Evolutionary conservation across 2,888 invertebrate species (phyloP).

Genomic region (Erebia palarica): DNA sequence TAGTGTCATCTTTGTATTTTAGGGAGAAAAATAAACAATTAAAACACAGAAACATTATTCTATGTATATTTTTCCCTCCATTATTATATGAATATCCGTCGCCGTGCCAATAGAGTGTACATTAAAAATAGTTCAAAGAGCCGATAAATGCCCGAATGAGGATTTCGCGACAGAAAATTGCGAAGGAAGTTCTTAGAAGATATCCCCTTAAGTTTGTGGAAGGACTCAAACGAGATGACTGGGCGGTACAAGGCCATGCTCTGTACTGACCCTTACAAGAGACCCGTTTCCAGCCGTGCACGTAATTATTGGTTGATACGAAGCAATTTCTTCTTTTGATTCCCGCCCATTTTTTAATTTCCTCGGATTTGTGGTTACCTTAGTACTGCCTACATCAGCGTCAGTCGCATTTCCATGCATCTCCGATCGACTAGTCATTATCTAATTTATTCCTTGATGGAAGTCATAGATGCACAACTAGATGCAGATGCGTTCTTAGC

Average conservation of each 20-base stretch:
- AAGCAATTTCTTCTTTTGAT: background rate
- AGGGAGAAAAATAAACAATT: background rate
- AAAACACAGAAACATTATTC: background rate
- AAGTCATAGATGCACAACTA: conserved; percentile 47
- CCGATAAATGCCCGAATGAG: too few relatives aligned
- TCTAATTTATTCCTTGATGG: conserved; percentile 65
- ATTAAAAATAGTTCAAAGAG: too few relatives aligned
- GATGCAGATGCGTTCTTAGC: conserved; percentile 24
- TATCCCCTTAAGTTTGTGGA: too few relatives aligned
- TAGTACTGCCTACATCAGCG: conserved; percentile 29
- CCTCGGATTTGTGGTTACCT: conserved; percentile 29
- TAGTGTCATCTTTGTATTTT: background rate
- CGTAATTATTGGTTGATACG: background rate
- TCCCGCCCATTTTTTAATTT: background rate
- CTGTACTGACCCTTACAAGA: too few relatives aligned
- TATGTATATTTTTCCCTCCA: background rate
- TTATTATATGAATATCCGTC: background rate
- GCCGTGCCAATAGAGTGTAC: too few relatives aligned
- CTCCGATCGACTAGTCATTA: conserved; percentile 59
- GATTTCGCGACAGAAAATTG: background rate
- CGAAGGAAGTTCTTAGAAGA: background rate
- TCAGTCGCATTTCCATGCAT: conserved; percentile 50
- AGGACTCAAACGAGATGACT: too few relatives aligned
- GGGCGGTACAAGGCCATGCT: too few relatives aligned
- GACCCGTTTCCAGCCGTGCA: too few relatives aligned